Evolutionary conservation across 2,797 vertebrate genomes (phyloP).

Genomic region (Oryzias dopingdopingensis): DNA sequence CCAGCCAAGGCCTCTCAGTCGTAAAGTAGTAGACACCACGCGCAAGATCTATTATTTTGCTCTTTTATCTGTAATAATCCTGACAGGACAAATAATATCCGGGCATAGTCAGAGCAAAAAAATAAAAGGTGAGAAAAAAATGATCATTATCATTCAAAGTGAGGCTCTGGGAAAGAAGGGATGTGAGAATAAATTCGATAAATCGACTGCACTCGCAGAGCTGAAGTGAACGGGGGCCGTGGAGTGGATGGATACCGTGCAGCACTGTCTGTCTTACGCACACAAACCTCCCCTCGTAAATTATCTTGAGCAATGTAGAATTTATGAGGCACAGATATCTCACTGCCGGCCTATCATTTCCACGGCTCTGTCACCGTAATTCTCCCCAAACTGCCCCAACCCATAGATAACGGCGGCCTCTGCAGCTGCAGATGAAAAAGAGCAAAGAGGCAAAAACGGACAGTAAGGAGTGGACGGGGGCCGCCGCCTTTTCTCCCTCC

Average conservation of each 20-base stretch:
- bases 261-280: constrained; percentile 68
- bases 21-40: constrained; percentile 43
- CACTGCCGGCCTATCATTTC: constrained; percentile 78
- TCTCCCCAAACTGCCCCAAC: constrained; percentile 71
- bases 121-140: constrained; percentile 40
- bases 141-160: constrained; percentile 63
- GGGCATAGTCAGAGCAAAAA: constrained; percentile 39
- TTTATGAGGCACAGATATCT: constrained; percentile 80
- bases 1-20: constrained; percentile 43
- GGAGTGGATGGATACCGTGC: constrained; percentile 71
- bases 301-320: constrained; percentile 74
- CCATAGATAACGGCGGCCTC: constrained; percentile 61
- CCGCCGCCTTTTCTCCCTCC: neutral
- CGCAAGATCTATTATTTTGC: constrained; percentile 63
- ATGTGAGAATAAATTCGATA: constrained; percentile 62
- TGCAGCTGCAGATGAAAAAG: constrained; percentile 42
- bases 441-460: constrained; percentile 28
- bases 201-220: constrained; percentile 44
- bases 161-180: constrained; percentile 48
- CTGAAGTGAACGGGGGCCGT: constrained; percentile 59
- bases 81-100: constrained; percentile 64
- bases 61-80: constrained; percentile 70
- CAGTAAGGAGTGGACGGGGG: constrained; percentile 26
- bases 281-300: constrained; percentile 72
- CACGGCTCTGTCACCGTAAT: constrained; percentile 75